phyloP scores from a whole-genome alignment of 2,797 vertebrate species.

The Harpagifer antarcticus region DNA sequence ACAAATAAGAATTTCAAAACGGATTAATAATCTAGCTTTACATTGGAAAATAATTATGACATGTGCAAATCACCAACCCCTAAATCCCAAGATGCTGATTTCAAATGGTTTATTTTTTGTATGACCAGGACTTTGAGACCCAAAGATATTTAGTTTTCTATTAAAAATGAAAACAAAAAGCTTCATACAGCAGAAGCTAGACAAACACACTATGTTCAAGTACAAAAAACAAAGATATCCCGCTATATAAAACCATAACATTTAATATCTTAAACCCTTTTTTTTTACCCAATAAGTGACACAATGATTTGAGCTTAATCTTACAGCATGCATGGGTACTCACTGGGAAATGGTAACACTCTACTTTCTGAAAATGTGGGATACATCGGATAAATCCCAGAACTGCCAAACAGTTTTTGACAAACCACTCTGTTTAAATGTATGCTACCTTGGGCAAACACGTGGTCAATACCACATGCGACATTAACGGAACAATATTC shows the following conservation, averaged over 20 bases:
- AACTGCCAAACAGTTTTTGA: neutral
- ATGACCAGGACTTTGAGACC: neutral
- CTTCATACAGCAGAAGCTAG: neutral
- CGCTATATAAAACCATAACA: neutral
- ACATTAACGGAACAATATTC: neutral
- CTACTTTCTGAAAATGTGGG: neutral
- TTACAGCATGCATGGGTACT: neutral
- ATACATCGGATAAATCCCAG: neutral
- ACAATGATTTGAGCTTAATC: neutral
- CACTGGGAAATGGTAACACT: neutral
- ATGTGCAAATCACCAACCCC: neutral
- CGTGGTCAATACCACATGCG: neutral
- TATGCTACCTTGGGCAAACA: neutral
- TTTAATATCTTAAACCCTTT: neutral
- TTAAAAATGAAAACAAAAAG: neutral
- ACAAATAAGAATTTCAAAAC: neutral
- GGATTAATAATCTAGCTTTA: neutral
- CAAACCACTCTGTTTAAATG: neutral
- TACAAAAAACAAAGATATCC: neutral
- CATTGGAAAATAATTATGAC: neutral
- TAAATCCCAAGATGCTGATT: neutral
- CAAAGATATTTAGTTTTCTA: neutral
- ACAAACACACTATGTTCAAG: neutral
- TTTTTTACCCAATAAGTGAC: neutral
- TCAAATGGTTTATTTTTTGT: neutral